Conservation (phyloP, 2,888 invertebrate genomes). For the Elmis aenea region DNA sequence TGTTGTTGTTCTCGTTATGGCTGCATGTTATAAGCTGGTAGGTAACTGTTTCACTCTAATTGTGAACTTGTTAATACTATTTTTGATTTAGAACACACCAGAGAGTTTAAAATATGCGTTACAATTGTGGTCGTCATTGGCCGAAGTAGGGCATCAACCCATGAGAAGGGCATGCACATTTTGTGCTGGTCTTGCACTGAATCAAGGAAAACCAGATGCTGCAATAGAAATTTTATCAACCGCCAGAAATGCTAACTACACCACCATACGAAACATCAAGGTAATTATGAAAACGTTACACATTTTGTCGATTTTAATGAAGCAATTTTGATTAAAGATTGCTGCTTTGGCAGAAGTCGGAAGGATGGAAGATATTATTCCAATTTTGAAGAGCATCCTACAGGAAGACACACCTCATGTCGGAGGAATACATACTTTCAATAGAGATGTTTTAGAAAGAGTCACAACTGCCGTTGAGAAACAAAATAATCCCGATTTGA, state of each 20-base stretch:
- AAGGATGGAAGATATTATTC: constrained; percentile 60
- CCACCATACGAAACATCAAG: constrained; percentile 66
- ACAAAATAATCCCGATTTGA: constrained; percentile 49
- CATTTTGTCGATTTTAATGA: constrained; percentile 4
- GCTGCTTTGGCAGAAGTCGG: constrained; percentile 57
- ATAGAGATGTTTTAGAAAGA: constrained; percentile 56
- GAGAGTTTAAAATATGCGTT: constrained; percentile 61
- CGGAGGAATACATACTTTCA: constrained; percentile 55
- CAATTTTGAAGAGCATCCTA: constrained; percentile 54
- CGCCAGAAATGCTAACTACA: constrained; percentile 55
- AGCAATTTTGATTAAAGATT: constrained; percentile 42
- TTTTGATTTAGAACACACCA: constrained; percentile 59
- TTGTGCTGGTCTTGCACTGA: constrained; percentile 62
- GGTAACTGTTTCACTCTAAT: constrained; percentile 22
- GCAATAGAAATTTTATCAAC: constrained; percentile 62
- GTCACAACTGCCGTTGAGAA: constrained; percentile 50
- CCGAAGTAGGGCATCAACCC: constrained; percentile 52
- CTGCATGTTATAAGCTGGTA: constrained; percentile 73
- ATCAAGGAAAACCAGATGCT: constrained; percentile 61
- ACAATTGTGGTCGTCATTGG: constrained; percentile 57
- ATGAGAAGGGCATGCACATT: constrained; percentile 60
- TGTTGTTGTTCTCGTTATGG: constrained; percentile 60
- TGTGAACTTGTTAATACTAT: constrained; percentile 3
- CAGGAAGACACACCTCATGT: constrained; percentile 52
- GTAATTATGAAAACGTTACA: constrained; percentile 43